Conservation (phyloP, 2,797 vertebrate species). For the Prionace glauca region DNA sequence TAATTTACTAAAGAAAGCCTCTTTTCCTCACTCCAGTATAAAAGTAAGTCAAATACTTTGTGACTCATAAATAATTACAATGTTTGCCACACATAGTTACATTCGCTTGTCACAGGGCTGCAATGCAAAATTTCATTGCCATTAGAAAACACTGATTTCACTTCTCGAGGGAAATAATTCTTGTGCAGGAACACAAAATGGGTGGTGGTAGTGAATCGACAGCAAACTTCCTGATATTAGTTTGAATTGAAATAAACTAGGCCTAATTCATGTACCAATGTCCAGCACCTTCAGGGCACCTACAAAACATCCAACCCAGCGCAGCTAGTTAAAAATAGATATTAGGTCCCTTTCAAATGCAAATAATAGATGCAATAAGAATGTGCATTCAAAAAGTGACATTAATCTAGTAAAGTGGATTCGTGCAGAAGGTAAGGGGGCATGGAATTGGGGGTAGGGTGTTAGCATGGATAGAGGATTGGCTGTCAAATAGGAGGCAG, state of each 20-base stretch:
- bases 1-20: neutral
- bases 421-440: no score
- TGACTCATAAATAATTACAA: neutral
- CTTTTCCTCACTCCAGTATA: neutral
- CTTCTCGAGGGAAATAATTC: neutral
- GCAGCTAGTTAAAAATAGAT: neutral
- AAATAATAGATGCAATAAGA: neutral
- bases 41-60: neutral
- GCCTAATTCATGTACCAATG: neutral
- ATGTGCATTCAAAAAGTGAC: neutral
- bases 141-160: neutral
- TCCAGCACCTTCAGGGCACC: neutral
- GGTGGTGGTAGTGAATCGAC: neutral
- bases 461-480: no score
- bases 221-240: neutral
- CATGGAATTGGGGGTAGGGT: no score
- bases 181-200: neutral
- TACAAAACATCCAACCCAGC: neutral
- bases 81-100: neutral
- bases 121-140: neutral
- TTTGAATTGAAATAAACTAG: neutral
- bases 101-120: neutral
- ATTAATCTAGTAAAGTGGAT: no score
- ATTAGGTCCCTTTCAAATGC: neutral
- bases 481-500: no score